Conservation (phyloP, 2,113 vertebrate genomes). For the Cinclus mexicanus region DNA sequence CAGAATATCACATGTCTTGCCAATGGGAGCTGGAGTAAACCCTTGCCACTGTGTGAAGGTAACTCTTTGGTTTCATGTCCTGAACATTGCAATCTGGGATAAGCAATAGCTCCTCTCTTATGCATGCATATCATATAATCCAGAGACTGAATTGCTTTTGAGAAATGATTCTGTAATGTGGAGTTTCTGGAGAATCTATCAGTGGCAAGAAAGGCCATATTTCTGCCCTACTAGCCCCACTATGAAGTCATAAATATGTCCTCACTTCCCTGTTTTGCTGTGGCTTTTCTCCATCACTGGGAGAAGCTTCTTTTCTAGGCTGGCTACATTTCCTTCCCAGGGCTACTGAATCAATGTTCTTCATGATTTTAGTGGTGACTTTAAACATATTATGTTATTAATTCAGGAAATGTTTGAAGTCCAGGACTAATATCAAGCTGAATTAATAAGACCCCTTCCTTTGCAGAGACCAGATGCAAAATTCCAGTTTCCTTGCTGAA, state of each 20-base stretch:
- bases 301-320: background rate
- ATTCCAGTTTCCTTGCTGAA: constrained; percentile 76
- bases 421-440: background rate
- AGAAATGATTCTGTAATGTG: background rate
- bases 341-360: background rate
- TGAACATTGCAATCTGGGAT: background rate
- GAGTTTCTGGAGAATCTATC: background rate
- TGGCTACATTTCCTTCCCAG: background rate
- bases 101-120: background rate
- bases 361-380: background rate
- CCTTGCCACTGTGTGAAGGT: constrained; percentile 68
- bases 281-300: background rate
- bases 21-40: constrained; percentile 71
- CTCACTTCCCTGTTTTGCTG: background rate
- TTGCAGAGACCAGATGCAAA: constrained; percentile 80
- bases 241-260: background rate
- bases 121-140: background rate
- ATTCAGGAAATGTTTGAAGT: background rate
- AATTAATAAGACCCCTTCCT: constrained; percentile 30
- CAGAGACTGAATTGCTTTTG: background rate
- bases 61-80: background rate
- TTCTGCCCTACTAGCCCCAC: background rate
- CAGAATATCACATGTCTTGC: constrained; percentile 69
- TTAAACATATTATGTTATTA: background rate
- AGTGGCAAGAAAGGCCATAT: background rate